Evolutionary conservation across 2,797 vertebrate species (phyloP), one percentile per base, ranked within the genome.

Genomic region (Oreonectes daqikongensis): DNA sequence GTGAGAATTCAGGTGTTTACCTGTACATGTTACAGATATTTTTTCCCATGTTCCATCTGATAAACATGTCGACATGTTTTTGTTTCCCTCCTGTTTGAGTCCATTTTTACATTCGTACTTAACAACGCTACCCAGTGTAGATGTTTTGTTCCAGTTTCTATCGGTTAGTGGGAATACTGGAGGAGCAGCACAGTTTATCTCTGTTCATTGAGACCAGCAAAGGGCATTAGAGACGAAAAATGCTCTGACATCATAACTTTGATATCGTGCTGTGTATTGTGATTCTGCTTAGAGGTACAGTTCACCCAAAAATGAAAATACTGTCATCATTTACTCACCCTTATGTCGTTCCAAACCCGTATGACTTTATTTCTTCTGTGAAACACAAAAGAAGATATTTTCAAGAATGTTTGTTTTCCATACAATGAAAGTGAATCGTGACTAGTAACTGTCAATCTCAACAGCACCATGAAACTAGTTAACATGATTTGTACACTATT

Each of bases 121-220:
- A 57, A 86, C 90, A 76, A 85, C 87, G 79, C 92, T 94, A 69
- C 90, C 72, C 0, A 86, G 85, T 63, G 77, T 83, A 78, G 87
- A 92, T 63, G 83, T 84, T 52, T 85, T 82, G 73, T 93, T 82
- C 94, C 93, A 94, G 69, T 87, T 81, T 26, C 92, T 85, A 67
- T 91, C 85, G 44, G 93, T 84, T 74, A 90, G 82, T 52, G 91
- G 89, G 81, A 91, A 72, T 35, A 38, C 80, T 73, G 87, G 82
- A 75, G 95, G 94, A 74, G 81, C 84, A 15, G 94, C 94, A 83
- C 95, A 96, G 69, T 88, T 86, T 87, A 94, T 89, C 90, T 94
- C 94, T 96, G 88, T 60, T 86, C 82, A 68, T 69, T 38, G 20
- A 60, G 42, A 76, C 6, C 65, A 59, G 53, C 26, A 57, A 24